Conservation (phyloP, 2,888 invertebrate genomes). For the Pseudococcus viburni region DNA sequence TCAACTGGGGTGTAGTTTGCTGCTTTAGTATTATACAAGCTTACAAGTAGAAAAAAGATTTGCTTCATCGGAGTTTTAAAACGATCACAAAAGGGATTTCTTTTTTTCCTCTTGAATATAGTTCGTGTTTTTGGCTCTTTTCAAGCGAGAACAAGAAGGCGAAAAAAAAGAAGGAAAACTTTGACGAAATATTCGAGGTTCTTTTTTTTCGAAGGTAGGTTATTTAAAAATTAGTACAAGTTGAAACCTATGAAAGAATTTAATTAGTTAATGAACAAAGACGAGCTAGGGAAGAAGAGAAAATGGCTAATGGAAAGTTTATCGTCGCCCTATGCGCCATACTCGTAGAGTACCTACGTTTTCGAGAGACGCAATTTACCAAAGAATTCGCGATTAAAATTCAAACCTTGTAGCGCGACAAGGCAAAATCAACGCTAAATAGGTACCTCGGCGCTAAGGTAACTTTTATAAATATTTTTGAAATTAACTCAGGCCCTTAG, state of each 20-base stretch:
- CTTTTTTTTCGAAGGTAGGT: constrained; percentile 5
- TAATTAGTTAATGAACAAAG: constrained; percentile 54
- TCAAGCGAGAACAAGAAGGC: neutral
- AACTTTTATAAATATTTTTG: constrained; percentile 56
- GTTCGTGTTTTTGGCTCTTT: constrained; percentile 14
- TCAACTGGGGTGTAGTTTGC: neutral
- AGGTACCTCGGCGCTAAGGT: constrained; percentile 3
- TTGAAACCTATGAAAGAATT: constrained; percentile 47
- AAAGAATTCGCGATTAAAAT: constrained; percentile 53
- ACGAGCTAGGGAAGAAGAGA: neutral
- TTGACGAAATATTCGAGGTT: constrained; percentile 1
- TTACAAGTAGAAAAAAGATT: constrained; percentile 20
- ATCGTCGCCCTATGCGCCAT: constrained; percentile 6
- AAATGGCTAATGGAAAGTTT: constrained; percentile 43
- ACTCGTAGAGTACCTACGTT: neutral
- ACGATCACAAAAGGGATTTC: constrained; percentile 21
- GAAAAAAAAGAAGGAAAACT: neutral
- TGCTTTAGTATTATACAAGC: neutral
- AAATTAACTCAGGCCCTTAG: constrained; percentile 8
- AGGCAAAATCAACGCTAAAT: constrained; percentile 49
- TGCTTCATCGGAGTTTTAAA: constrained; percentile 19
- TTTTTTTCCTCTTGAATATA: neutral
- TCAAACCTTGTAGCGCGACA: constrained; percentile 48
- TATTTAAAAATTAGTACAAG: constrained; percentile 47
- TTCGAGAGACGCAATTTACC: constrained; percentile 39